Evolutionary conservation across 2,113 vertebrate species (phyloP).

Genomic region (Rhombomys opimus): DNA sequence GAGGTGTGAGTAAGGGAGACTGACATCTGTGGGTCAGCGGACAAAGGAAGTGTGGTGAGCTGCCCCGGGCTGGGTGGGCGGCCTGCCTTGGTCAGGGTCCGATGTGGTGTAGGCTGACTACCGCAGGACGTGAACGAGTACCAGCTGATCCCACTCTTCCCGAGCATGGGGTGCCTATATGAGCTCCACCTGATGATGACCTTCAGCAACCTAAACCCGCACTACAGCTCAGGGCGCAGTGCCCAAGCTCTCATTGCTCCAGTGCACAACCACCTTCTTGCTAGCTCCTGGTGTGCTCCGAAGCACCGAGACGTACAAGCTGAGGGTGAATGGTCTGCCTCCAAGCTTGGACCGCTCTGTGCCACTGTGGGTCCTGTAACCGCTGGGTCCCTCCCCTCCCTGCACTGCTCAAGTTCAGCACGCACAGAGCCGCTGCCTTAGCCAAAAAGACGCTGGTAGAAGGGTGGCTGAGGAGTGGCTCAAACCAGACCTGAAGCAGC

Average conservation of each 20-base stretch:
- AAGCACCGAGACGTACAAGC: constrained; percentile 92
- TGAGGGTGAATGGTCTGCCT: constrained; percentile 83
- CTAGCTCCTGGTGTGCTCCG: constrained; percentile 87
- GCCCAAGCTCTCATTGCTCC: constrained; percentile 86
- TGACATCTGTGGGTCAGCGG: constrained; percentile 91
- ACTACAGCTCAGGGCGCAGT: constrained; percentile 76
- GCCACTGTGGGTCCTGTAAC: too few relatives aligned
- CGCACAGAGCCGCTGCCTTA: constrained; percentile 91
- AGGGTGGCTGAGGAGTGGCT: constrained; percentile 89
- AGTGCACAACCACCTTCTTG: constrained; percentile 87
- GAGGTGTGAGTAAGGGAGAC: constrained; percentile 88
- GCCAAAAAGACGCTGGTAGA: constrained; percentile 92
- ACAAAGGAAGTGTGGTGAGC: constrained; percentile 92
- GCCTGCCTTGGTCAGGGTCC: too few relatives aligned
- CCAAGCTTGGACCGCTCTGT: not conserved
- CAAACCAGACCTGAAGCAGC: constrained; percentile 81
- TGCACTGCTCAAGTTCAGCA: constrained; percentile 87
- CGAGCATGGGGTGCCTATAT: constrained; percentile 89
- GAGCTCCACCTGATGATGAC: constrained; percentile 86
- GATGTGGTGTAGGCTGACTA: constrained; percentile 78
- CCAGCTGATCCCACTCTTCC: constrained; percentile 92
- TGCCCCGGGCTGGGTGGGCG: constrained; percentile 68
- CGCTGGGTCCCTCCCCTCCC: constrained; percentile 84
- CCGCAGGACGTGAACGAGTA: constrained; percentile 86
- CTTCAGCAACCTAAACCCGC: constrained; percentile 89